Percentiles rank a stretch among this genome's conserved stretches.
These are phyloP conservation scores for Oscheius onirici DNA, from an alignment of 2,888 invertebrate genomes.

Conservation along the genomic window DNA sequence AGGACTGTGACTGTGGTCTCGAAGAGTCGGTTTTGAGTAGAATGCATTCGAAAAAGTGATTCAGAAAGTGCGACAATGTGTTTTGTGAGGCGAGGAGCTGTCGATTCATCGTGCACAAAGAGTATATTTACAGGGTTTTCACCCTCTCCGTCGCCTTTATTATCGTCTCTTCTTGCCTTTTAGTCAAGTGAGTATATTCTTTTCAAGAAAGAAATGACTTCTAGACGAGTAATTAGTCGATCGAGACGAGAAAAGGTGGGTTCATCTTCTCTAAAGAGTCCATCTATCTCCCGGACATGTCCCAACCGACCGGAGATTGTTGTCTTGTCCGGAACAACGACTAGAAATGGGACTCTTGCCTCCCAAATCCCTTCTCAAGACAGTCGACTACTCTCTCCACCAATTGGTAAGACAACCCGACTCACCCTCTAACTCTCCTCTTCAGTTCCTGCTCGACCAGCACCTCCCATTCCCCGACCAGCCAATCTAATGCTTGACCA, in stretches of 20 bases:
- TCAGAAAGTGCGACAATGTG: conserved; percentile 49
- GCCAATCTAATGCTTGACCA: neutral
- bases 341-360: conserved; percentile 8
- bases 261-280: neutral
- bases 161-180: conserved; percentile 32
- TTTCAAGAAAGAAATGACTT: neutral
- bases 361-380: neutral
- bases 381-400: conserved; percentile 10
- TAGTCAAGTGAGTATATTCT: conserved; percentile 35
- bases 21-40: conserved; percentile 33
- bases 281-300: neutral
- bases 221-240: conserved; percentile 1
- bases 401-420: neutral
- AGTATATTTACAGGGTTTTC: conserved; percentile 36
- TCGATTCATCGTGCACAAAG: conserved; percentile 41
- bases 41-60: conserved; percentile 12
- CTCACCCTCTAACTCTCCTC: neutral
- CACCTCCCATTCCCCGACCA: conserved; percentile 6
- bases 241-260: neutral
- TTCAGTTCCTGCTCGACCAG: conserved; percentile 26
- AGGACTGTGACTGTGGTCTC: conserved; percentile 58
- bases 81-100: conserved; percentile 46
- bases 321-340: conserved; percentile 4
- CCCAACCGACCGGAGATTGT: conserved; percentile 9
- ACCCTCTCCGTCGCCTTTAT: conserved; percentile 37